Conservation (phyloP, 2,113 vertebrate genomes). For the Hippoglossus stenolepis region DNA sequence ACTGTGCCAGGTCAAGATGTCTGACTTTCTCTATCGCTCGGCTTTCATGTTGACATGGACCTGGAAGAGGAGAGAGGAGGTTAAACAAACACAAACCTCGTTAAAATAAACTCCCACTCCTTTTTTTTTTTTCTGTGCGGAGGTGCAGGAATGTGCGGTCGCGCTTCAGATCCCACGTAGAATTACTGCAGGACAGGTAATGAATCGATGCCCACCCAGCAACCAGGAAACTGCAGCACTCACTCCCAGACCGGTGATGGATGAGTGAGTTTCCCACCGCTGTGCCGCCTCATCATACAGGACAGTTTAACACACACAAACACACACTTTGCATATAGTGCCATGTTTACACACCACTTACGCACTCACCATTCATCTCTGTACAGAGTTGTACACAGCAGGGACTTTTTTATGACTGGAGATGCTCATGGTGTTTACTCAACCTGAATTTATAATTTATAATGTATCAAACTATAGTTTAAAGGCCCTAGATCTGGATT, state of each 20-base stretch:
- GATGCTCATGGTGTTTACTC: background rate
- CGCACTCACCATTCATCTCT: constrained; percentile 17
- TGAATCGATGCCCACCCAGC: constrained; percentile 68
- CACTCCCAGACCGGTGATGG: constrained; percentile 35
- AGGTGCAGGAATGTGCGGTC: constrained; percentile 54
- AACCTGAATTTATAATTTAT: background rate
- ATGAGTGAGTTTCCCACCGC: constrained; percentile 74
- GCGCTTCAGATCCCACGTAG: constrained; percentile 46
- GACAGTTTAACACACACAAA: constrained; percentile 28
- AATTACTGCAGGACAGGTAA: constrained; percentile 61
- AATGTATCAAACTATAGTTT: background rate
- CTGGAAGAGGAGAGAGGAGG: constrained; percentile 38
- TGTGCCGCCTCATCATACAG: constrained; percentile 19
- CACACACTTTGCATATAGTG: background rate
- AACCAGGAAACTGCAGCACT: constrained; percentile 26
- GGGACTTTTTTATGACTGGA: background rate
- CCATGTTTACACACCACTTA: constrained; percentile 14
- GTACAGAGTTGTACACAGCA: background rate
- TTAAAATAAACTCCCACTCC: constrained; percentile 69
- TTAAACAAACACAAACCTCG: constrained; percentile 70
- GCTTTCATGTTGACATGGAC: constrained; percentile 37
- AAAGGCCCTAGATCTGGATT: background rate
- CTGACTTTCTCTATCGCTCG: constrained; percentile 14
- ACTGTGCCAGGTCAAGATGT: constrained; percentile 26
- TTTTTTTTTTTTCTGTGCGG: background rate